phyloP scores from a whole-genome alignment of 2,113 vertebrate species.

The Phaethornis superciliosus region DNA sequence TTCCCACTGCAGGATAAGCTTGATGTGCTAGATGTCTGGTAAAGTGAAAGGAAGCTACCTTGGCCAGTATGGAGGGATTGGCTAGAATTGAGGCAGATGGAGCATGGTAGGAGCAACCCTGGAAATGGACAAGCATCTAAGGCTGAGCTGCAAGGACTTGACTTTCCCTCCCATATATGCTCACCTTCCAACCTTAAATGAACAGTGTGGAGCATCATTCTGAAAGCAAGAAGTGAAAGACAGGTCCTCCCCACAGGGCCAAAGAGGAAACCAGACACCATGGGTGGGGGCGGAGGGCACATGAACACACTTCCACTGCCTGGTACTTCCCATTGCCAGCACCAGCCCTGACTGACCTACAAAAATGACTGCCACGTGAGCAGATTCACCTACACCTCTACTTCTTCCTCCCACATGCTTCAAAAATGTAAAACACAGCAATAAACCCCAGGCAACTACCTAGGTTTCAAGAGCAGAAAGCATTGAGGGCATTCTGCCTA shows the following conservation, averaged over 20 bases:
- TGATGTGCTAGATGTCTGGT: neutral
- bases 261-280: neutral
- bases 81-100: neutral
- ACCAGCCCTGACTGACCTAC: neutral
- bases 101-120: neutral
- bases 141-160: neutral
- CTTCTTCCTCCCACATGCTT: neutral
- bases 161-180: neutral
- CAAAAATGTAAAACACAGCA: neutral
- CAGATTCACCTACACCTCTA: neutral
- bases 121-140: neutral
- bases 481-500: neutral
- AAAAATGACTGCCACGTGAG: neutral
- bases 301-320: accelerated
- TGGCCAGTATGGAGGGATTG: neutral
- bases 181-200: neutral
- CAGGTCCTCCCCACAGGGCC: neutral
- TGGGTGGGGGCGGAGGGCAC: neutral
- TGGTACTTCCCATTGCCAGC: neutral
- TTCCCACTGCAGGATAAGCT: neutral
- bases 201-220: slow-evolving; percentile 14
- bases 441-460: neutral
- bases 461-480: neutral
- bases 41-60: neutral
- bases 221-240: slow-evolving; percentile 77